Base-by-base conservation (phyloP, 2,888 invertebrate species). In the Pemphredon lugubris region DNA sequence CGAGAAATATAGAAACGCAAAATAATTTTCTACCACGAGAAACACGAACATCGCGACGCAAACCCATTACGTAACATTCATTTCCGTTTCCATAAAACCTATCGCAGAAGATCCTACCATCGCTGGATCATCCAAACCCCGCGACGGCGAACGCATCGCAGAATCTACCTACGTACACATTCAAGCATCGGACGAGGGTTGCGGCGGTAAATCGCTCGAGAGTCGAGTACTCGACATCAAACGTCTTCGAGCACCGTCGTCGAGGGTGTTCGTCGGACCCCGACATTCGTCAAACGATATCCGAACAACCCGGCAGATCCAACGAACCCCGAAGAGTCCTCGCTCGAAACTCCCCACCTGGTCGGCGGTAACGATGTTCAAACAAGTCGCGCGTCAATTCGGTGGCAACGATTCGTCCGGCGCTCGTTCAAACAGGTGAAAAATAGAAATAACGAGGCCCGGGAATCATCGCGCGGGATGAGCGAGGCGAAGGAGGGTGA, bases 281-380 rank as follows among this genome's bases (percentile, higher is more conserved):
- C 13, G 45, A 40, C 47, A n/a, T 18, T 23, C 34, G n/a, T 53
- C 40, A 26, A 34, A 30, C 48, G 7, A n/a, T n/a, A 6, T 13
- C 20, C 7, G 21, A 69, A 68, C 26, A 40, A 5, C 2, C 42
- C 2, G 16, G 23, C 42, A 26, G 44, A 26, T 45, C 18, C 32
- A 2, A 14, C n/a, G 39, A 42, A 26, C 18, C 26, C 14, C 44
- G 54, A 54, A 58, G 48, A 32, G 70, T 39, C 39, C 23, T 34
- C n/a, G n/a, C n/a, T n/a, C n/a, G n/a, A n/a, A n/a, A n/a, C n/a
- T n/a, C n/a, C n/a, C n/a, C n/a, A n/a, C n/a, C n/a, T n/a, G n/a
- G n/a, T n/a, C 9, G n/a, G 20, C 34, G 54, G 55, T 77, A 83
- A 83, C 68, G 80, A 80, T 83, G 67, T 79, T 70, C 71, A 79